A percentile compares a stretch with the other conserved stretches of the same genome.
These are phyloP conservation scores for Hirudinaria manillensis DNA, from an alignment of 2,888 invertebrate genomes.

Conservation along the genomic window DNA sequence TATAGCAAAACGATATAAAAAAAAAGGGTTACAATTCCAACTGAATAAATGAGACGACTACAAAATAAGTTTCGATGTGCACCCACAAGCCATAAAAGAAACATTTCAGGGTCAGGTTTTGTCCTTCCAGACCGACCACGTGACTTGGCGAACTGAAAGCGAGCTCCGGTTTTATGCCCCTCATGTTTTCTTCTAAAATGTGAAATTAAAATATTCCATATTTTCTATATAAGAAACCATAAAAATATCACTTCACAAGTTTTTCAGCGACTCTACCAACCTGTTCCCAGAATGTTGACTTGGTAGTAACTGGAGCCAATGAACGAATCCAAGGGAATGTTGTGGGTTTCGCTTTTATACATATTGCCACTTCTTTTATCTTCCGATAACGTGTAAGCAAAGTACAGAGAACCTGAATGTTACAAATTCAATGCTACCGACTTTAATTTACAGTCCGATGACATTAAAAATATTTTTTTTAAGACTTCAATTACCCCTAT, in stretches of 20 bases:
- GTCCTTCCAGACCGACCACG: slow-evolving; percentile 29
- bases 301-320: neutral
- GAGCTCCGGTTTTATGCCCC: neutral
- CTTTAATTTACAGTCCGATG: too few species aligned
- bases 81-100: slow-evolving; percentile 29
- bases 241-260: too few species aligned
- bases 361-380: neutral
- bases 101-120: slow-evolving; percentile 23
- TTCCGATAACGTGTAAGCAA: neutral
- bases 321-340: neutral
- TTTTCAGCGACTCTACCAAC: neutral
- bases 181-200: too few species aligned
- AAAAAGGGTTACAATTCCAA: too few species aligned
- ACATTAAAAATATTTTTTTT: too few species aligned
- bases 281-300: neutral
- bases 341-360: neutral
- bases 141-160: slow-evolving; percentile 7
- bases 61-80: neutral
- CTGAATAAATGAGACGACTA: too few species aligned
- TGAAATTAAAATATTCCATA: too few species aligned
- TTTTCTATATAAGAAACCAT: too few species aligned
- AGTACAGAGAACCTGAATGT: slow-evolving; percentile 2
- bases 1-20: too few species aligned
- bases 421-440: too few species aligned
- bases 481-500: too few species aligned